A percentile compares a stretch with the other conserved stretches of the same genome.
Conservation (phyloP, 2,113 vertebrate genomes). For the Euleptes europaea region DNA sequence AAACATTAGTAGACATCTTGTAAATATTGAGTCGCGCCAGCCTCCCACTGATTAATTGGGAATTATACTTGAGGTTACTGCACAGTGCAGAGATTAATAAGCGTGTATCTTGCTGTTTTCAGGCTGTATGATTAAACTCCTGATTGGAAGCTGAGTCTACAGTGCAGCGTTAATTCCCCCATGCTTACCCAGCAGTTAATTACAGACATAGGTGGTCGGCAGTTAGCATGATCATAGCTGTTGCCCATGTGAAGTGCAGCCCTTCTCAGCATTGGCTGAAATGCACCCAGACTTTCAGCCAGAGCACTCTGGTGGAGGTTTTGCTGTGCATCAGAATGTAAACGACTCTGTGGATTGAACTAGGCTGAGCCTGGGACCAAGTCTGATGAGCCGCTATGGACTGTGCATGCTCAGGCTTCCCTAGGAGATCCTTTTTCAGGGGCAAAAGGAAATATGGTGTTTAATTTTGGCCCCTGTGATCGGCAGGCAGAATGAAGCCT, state of each 20-base stretch:
- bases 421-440: not conserved
- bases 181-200: conserved; percentile 41
- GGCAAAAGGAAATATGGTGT: not conserved
- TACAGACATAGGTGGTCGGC: conserved; percentile 18
- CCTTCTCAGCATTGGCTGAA: conserved; percentile 4
- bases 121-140: conserved; percentile 61
- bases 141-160: conserved; percentile 61
- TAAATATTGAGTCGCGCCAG: not conserved
- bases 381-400: not conserved
- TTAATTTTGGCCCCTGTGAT: not conserved
- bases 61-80: conserved; percentile 23
- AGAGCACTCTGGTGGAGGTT: not conserved
- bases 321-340: not conserved
- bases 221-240: conserved; percentile 17
- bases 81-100: conserved; percentile 60
- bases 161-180: conserved; percentile 46
- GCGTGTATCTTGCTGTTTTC: not conserved
- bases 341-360: not conserved
- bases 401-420: not conserved
- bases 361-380: not conserved
- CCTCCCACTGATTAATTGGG: conserved; percentile 29
- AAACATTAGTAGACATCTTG: conserved; percentile 20
- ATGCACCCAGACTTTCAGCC: not conserved
- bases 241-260: not conserved
- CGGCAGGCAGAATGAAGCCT: not conserved